These are phyloP conservation scores for Rhabdornis inornatus DNA, from an alignment of 2,113 vertebrate species.

Conservation along the genomic window DNA sequence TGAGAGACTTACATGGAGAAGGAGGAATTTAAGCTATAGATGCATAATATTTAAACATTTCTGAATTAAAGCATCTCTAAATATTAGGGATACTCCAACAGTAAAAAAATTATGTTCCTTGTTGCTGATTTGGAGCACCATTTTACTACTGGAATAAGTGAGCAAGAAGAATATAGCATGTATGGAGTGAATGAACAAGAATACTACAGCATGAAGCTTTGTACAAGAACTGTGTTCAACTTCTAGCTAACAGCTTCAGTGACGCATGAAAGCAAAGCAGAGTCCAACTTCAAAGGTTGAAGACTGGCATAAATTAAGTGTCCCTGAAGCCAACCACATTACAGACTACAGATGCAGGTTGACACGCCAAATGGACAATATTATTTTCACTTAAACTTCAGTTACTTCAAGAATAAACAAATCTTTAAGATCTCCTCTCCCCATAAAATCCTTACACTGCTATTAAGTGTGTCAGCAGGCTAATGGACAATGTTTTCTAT, in stretches of 20 bases:
- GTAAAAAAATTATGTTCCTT: background rate
- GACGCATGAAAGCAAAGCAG: background rate
- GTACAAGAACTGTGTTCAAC: background rate
- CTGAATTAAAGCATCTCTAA: background rate
- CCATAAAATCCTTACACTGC: background rate
- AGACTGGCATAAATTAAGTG: background rate
- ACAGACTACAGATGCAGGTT: background rate
- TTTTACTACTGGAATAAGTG: background rate
- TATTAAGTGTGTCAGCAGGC: background rate
- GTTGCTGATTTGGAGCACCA: background rate
- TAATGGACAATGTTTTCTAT: background rate
- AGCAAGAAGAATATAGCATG: background rate
- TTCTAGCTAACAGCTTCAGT: background rate
- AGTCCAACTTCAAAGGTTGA: background rate
- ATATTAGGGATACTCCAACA: background rate
- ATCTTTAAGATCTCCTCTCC: background rate
- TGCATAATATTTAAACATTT: background rate
- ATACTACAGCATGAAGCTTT: background rate
- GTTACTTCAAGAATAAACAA: background rate
- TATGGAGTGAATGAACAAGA: background rate
- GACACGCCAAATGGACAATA: background rate
- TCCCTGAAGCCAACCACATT: background rate
- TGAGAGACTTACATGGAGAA: accelerated
- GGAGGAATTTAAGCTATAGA: background rate
- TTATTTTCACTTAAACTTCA: background rate